phyloP scores from a whole-genome alignment of 2,888 invertebrate genomes.

The Muschampia plurimacula region DNA sequence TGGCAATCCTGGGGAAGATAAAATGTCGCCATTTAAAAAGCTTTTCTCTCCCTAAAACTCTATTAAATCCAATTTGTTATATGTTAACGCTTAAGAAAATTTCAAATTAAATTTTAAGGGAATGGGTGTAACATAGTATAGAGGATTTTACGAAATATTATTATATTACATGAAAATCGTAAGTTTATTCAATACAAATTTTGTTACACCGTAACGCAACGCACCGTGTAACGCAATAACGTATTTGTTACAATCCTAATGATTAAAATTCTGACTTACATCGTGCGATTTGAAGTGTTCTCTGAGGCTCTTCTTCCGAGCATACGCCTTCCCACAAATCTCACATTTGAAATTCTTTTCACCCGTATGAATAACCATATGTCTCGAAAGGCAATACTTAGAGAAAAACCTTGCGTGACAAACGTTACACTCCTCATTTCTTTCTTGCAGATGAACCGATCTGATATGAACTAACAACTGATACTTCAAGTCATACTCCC shows the following conservation, averaged over 20 bases:
- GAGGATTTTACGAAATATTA: not conserved
- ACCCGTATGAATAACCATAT: slow-evolving; percentile 80
- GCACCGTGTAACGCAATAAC: not conserved
- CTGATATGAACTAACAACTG: slow-evolving; percentile 67
- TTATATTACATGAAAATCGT: not conserved
- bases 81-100: not conserved
- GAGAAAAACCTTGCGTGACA: slow-evolving; percentile 71
- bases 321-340: slow-evolving; percentile 76
- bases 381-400: slow-evolving; percentile 72
- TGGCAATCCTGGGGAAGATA: slow-evolving; percentile 4
- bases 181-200: not conserved
- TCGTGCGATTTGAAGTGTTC: slow-evolving; percentile 64
- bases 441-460: slow-evolving; percentile 71
- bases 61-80: not conserved
- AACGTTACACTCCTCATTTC: slow-evolving; percentile 66
- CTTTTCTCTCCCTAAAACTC: not conserved
- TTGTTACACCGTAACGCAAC: not conserved
- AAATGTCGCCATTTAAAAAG: slow-evolving; percentile 1
- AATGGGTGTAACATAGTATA: not conserved
- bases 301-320: slow-evolving; percentile 62
- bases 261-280: slow-evolving; percentile 31
- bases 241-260: not conserved
- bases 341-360: slow-evolving; percentile 79
- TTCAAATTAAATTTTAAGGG: not conserved
- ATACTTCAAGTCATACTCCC: slow-evolving; percentile 69